Base-by-base conservation (phyloP, 2,888 invertebrate genomes). In the Amphipoea lucens region DNA sequence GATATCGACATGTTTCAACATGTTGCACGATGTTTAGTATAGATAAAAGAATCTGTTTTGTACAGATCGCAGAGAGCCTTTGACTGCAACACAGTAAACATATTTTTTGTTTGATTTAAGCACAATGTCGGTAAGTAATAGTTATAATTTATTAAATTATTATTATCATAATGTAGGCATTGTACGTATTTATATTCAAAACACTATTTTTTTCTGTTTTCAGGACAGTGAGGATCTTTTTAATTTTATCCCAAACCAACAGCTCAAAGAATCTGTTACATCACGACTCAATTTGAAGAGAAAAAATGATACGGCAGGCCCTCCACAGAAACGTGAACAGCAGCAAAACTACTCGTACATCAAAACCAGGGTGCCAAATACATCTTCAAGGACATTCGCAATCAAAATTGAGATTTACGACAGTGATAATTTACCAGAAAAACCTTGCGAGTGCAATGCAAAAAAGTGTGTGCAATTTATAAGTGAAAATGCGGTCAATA, bases 391-490 rank as follows among this genome's bases (percentile, higher is more conserved):
- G 60, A 60, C 60, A 60, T 23, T n/a, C 23, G 60, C 11, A 11
- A 60, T 60, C 60, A 60, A 60, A 60, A 60, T 60, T 9, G 60
- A 60, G 60, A 60, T 60, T n/a, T 60, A 60, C 60, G 60, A 60
- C n/a, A 60, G 60, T 60, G 60, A 60, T 60, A 60, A 60, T 60
- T 60, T 60, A 60, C 60, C 60, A 60, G 60, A 60, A 60, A 60
- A 60, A 60, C n/a, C 60, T 60, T 60, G 60, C n/a, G 60, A 60
- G n/a, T 60, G 60, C 60, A 60, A n/a, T n/a, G 63, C 12, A 63
- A 63, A 40, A 4, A 40, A 40, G 40, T 40, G 40, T 4, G 4
- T 40, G 40, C 40, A 40, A 40, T 40, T 40, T 40, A 40, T 40
- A 40, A 2, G 3, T 4, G 2, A 40, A 40, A 40, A 40, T 40